Percentiles rank a stretch among this genome's conserved stretches.
Conservation (phyloP, 2,113 vertebrate species). For the Gasterosteus aculeatus region DNA sequence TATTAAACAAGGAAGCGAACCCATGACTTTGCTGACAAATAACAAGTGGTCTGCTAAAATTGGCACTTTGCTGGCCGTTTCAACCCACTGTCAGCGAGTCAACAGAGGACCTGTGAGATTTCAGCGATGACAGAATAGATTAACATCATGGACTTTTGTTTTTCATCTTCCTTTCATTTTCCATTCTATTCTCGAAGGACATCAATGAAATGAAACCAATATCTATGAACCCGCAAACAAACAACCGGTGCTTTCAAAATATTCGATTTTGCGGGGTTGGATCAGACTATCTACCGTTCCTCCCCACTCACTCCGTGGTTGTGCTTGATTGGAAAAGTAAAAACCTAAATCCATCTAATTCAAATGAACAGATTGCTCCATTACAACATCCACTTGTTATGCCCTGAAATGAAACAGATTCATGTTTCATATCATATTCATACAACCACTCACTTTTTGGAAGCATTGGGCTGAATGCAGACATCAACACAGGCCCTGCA, state of each 20-base stretch:
- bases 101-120: constrained; percentile 54
- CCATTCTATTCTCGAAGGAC: constrained; percentile 53
- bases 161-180: constrained; percentile 74
- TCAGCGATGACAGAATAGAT: constrained; percentile 74
- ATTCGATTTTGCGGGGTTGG: constrained; percentile 55
- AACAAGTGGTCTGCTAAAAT: constrained; percentile 73
- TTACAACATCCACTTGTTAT: constrained; percentile 6
- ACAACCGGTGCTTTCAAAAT: constrained; percentile 48
- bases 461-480: constrained; percentile 26
- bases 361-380: constrained; percentile 21
- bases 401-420: constrained; percentile 37
- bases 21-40: constrained; percentile 64
- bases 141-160: constrained; percentile 75
- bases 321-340: constrained; percentile 44
- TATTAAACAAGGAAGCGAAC: constrained; percentile 71
- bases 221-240: constrained; percentile 56
- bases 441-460: constrained; percentile 19
- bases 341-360: constrained; percentile 20
- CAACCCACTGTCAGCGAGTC: constrained; percentile 65
- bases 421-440: constrained; percentile 19
- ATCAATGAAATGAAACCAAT: constrained; percentile 70
- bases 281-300: constrained; percentile 43
- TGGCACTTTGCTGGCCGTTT: constrained; percentile 75
- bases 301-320: constrained; percentile 10
- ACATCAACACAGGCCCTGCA: constrained; percentile 19